Evolutionary conservation across 2,888 invertebrate species (phyloP).

Genomic region (Cephalotes varians): DNA sequence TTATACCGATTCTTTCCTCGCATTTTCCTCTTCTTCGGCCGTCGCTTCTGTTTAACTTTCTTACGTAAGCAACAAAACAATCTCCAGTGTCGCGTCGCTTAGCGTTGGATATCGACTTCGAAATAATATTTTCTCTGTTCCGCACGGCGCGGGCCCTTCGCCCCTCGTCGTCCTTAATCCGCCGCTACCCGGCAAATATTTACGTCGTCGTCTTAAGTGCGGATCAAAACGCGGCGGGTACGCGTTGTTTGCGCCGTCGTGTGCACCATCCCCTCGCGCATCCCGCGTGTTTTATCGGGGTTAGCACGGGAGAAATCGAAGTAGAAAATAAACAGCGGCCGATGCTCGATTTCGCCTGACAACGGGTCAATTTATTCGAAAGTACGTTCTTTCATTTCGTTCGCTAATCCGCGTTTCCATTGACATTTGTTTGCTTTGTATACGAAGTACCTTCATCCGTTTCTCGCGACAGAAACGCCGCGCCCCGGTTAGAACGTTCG

Average conservation of each 20-base stretch:
- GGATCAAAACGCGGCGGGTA: constrained; percentile 37
- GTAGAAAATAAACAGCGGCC: constrained; percentile 41
- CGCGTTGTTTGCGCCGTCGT: constrained; percentile 27
- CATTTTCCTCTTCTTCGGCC: constrained; percentile 55
- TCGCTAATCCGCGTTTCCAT: constrained; percentile 49
- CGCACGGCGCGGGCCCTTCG: background rate
- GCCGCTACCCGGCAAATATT: constrained; percentile 59
- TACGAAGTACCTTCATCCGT: constrained; percentile 49
- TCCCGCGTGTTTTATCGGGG: background rate
- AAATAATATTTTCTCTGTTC: constrained; percentile 69
- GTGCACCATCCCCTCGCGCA: background rate
- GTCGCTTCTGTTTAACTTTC: constrained; percentile 69
- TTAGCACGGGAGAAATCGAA: constrained; percentile 29
- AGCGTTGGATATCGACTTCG: constrained; percentile 64
- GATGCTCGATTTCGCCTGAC: constrained; percentile 47
- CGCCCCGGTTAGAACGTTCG: constrained; percentile 39
- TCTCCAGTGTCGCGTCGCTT: constrained; percentile 49
- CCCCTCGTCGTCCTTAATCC: constrained; percentile 43
- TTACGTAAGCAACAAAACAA: constrained; percentile 66
- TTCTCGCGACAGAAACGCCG: constrained; percentile 38
- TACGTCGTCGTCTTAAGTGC: constrained; percentile 56
- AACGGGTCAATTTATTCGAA: constrained; percentile 53
- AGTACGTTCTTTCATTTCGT: constrained; percentile 48
- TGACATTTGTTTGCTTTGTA: constrained; percentile 52
- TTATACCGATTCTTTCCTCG: constrained; percentile 56